A percentile compares a stretch with the other conserved stretches of the same genome.
phyloP scores from a whole-genome alignment of 2,888 invertebrate species.

The Xanthia icteritia region DNA sequence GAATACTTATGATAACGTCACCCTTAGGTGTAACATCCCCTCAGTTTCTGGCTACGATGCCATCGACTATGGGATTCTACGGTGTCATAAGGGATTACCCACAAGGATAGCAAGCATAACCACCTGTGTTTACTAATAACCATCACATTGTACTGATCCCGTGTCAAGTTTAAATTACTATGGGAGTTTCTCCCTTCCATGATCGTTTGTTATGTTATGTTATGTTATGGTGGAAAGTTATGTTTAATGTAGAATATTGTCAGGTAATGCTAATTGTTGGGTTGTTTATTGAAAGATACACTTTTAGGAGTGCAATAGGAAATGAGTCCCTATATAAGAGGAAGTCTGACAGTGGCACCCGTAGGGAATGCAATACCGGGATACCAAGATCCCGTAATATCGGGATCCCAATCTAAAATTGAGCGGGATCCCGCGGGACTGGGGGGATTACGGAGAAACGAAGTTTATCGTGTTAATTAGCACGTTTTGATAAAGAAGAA shows the following conservation, averaged over 20 bases:
- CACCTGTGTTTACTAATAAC: constrained; percentile 57
- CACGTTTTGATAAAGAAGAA: no score
- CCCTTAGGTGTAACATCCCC: neutral
- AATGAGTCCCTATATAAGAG: neutral
- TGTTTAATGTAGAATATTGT: constrained; percentile 7
- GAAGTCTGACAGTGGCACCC: neutral
- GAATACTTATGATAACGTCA: neutral
- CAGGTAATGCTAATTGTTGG: constrained; percentile 13
- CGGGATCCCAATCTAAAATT: no score
- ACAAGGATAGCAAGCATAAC: constrained; percentile 23
- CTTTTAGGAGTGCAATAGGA: neutral
- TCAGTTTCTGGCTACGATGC: constrained; percentile 7
- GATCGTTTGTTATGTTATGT: constrained; percentile 26
- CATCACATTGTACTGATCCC: constrained; percentile 36
- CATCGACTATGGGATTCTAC: constrained; percentile 16
- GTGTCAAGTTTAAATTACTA: constrained; percentile 40
- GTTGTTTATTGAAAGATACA: neutral
- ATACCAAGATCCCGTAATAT: no score
- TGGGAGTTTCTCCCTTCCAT: constrained; percentile 13
- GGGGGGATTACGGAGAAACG: no score
- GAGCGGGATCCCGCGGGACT: no score
- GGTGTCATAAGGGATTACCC: constrained; percentile 40
- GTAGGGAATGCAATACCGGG: no score
- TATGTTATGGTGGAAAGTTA: constrained; percentile 11
- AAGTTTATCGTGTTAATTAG: no score